Conservation (phyloP, 2,113 vertebrate genomes). For the Mirounga angustirostris region DNA sequence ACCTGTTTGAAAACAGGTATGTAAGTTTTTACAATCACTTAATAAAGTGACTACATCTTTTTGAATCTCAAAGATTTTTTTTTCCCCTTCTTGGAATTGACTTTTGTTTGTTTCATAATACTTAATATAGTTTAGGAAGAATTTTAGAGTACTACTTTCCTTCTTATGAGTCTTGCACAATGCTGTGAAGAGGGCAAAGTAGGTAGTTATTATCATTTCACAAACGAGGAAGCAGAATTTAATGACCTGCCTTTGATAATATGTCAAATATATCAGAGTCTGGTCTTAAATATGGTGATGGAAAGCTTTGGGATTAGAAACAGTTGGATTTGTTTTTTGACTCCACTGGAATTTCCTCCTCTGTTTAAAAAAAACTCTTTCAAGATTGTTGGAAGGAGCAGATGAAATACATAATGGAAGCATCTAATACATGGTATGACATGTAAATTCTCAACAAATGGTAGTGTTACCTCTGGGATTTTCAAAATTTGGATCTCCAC, state of each 20-base stretch:
- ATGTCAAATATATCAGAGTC: not conserved
- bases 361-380: not conserved
- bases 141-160: not conserved
- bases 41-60: not conserved
- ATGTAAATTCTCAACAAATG: not conserved
- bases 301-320: constrained; percentile 50
- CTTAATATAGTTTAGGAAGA: not conserved
- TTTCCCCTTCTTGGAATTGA: not conserved
- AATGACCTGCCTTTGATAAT: not conserved
- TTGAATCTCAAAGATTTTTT: constrained; percentile 6
- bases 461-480: not conserved
- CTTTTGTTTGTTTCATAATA: constrained; percentile 48
- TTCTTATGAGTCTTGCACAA: not conserved
- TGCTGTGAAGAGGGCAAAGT: not conserved
- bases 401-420: constrained; percentile 5
- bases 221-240: not conserved
- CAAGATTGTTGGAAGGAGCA: not conserved
- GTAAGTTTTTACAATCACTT: not conserved
- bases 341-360: not conserved
- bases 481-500: not conserved
- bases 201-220: not conserved
- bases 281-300: not conserved
- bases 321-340: constrained; percentile 36
- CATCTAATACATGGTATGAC: not conserved
- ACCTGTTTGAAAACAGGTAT: not conserved